phyloP scores from a whole-genome alignment of 2,797 vertebrate genomes.

The Todus mexicanus region DNA sequence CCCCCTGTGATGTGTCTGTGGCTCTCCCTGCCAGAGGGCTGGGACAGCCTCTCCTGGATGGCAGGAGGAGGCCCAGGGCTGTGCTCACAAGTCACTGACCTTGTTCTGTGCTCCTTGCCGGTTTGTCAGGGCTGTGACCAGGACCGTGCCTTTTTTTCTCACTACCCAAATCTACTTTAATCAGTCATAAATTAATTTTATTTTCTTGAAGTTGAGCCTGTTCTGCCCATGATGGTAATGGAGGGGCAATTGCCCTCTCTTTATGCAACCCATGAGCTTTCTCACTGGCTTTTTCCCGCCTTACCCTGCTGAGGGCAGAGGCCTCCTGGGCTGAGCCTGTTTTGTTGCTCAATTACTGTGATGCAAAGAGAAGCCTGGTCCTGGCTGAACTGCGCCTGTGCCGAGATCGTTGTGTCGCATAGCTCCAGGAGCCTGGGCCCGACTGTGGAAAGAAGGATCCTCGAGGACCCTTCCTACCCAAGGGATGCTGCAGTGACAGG shows the following conservation, averaged over 20 bases:
- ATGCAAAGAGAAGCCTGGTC: fast-evolving
- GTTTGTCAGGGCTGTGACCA: background rate
- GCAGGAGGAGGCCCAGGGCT: background rate
- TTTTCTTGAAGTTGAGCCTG: background rate
- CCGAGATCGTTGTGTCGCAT: fast-evolving
- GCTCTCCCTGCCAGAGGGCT: background rate
- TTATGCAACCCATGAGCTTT: fast-evolving
- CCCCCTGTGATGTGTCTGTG: background rate
- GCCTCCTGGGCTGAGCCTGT: background rate
- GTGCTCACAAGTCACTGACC: background rate
- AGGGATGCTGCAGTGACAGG: background rate
- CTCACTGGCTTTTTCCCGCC: too few species aligned
- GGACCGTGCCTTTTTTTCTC: background rate
- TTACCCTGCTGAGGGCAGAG: background rate
- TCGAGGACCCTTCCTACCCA: fast-evolving
- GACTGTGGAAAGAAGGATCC: background rate
- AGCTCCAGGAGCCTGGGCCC: background rate
- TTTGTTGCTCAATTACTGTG: background rate
- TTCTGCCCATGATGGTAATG: background rate
- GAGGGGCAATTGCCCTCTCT: background rate
- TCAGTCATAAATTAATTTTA: background rate
- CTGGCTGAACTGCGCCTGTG: background rate
- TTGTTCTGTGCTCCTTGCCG: fast-evolving
- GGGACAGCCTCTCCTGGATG: background rate
- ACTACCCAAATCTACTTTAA: background rate